Evolutionary conservation across 1,140 invertebrate species (phyloP).

Genomic region (Macrotrachela quadricornifera): DNA sequence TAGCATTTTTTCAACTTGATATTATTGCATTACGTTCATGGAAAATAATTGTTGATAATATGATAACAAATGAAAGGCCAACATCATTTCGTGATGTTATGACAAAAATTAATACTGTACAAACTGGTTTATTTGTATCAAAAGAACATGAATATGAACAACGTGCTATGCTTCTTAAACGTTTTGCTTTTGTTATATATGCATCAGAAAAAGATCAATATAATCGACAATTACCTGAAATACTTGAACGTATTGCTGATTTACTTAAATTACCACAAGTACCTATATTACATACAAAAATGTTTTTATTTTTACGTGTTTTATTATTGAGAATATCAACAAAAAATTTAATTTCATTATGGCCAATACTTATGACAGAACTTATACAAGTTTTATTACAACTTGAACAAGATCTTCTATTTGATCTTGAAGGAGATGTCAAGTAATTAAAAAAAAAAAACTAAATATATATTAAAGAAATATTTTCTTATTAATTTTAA

Average conservation of each 20-base stretch:
- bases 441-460: too few species aligned
- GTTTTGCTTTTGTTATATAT: conserved; percentile 69
- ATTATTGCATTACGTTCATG: conserved; percentile 50
- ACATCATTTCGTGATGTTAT: conserved; percentile 17
- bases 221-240: conserved; percentile 70
- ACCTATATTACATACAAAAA: conserved; percentile 59
- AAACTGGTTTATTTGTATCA: conserved; percentile 40
- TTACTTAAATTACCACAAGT: conserved; percentile 54
- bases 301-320: conserved; percentile 73
- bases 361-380: conserved; percentile 81
- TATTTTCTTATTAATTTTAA: too few species aligned
- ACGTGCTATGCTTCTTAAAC: conserved; percentile 58
- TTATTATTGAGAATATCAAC: conserved; percentile 63
- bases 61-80: conserved; percentile 80
- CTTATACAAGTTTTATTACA: conserved; percentile 44
- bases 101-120: too few species aligned
- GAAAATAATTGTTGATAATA: conserved; percentile 64
- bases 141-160: conserved; percentile 75
- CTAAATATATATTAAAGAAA: too few species aligned
- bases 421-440: too few species aligned
- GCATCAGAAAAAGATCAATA: conserved; percentile 79
- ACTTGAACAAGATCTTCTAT: conserved; percentile 56
- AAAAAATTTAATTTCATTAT: conserved; percentile 62
- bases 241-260: conserved; percentile 72
- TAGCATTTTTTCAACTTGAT: conserved; percentile 72